Evolutionary conservation across 2,888 invertebrate species (phyloP).

Genomic region (Meiosimyza platycephala): DNA sequence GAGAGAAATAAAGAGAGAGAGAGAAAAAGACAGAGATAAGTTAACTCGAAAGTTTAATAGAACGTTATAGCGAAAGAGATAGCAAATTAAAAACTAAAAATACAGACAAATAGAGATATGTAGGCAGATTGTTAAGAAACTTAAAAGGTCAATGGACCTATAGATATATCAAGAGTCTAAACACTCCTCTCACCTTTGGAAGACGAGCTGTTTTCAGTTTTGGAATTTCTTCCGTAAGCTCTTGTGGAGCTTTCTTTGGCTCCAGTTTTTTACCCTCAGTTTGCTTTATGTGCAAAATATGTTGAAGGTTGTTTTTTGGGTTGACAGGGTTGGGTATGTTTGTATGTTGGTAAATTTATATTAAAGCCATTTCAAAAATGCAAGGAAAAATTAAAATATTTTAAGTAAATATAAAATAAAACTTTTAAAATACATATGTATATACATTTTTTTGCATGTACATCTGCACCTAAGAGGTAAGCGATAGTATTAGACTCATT

Average conservation of each 20-base stretch:
- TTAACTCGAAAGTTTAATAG: too few relatives aligned
- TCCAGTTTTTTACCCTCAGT: slow-evolving; percentile 56
- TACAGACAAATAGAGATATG: slow-evolving; percentile 23
- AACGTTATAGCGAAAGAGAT: too few relatives aligned
- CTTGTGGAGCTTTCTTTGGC: slow-evolving; percentile 69
- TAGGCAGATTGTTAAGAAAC: neutral
- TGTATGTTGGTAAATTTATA: too few relatives aligned
- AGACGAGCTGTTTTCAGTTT: slow-evolving; percentile 70
- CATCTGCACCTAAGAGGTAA: too few relatives aligned
- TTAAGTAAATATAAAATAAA: too few relatives aligned
- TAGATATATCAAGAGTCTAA: neutral
- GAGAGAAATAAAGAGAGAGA: neutral
- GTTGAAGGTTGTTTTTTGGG: neutral
- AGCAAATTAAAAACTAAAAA: slow-evolving; percentile 1
- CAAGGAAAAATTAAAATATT: too few relatives aligned
- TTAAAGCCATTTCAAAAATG: too few relatives aligned
- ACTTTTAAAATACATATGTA: too few relatives aligned
- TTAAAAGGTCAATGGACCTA: neutral
- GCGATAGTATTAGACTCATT: too few relatives aligned
- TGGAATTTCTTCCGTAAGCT: slow-evolving; percentile 71
- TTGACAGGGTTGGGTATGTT: too few relatives aligned
- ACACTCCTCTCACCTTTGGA: slow-evolving; percentile 59
- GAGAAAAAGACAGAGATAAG: slow-evolving; percentile 16
- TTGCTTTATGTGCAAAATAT: slow-evolving; percentile 46
- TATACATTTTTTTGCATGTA: too few relatives aligned